Conservation (phyloP, 2,888 invertebrate genomes). For the Listrodromus nycthemerus region DNA sequence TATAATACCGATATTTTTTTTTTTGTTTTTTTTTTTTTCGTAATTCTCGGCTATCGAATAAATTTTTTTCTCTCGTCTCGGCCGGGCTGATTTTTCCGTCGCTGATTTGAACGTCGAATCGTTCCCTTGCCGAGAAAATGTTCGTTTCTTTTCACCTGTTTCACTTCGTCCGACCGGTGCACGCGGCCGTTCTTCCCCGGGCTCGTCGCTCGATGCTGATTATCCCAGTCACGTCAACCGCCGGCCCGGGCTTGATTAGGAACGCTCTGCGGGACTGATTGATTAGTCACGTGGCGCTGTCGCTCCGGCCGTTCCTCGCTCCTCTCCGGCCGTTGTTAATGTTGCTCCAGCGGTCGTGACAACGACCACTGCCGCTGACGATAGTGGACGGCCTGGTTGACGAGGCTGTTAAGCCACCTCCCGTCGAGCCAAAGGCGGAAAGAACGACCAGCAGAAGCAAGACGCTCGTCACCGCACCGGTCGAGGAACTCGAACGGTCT, state of each 20-base stretch:
- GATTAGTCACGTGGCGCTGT: conserved; percentile 45
- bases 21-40: background rate
- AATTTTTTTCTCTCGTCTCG: background rate
- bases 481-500: conserved; percentile 73
- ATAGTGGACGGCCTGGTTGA: background rate
- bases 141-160: conserved; percentile 2
- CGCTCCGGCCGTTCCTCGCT: background rate
- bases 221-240: conserved; percentile 32
- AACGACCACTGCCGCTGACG: background rate
- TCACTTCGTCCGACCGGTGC: conserved; percentile 6
- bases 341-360: background rate
- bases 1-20: no score
- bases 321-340: background rate
- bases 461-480: conserved; percentile 67
- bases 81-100: background rate
- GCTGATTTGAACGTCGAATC: conserved; percentile 1
- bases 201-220: background rate
- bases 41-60: no score
- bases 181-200: background rate
- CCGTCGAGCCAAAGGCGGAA: conserved; percentile 44
- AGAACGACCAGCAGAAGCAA: conserved; percentile 58
- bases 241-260: conserved; percentile 27
- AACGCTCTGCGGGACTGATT: conserved; percentile 32
- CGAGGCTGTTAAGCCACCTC: background rate
- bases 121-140: background rate